A percentile compares a stretch with the other conserved stretches of the same genome.
phyloP scores from a whole-genome alignment of 2,888 invertebrate species.

The Pollenia labialis region DNA sequence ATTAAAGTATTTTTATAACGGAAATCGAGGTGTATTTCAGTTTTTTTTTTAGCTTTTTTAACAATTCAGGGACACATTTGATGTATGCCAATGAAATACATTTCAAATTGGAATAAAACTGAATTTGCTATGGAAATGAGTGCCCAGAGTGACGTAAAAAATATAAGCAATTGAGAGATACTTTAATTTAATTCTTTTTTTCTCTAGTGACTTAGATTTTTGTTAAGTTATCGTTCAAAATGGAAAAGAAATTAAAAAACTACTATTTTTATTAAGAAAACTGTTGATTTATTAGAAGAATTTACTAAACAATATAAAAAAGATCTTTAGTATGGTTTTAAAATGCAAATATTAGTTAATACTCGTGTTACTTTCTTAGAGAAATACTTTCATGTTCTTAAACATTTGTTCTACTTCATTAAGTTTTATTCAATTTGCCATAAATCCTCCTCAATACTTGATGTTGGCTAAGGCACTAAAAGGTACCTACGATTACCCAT shows the following conservation, averaged over 20 bases:
- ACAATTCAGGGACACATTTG: constrained; percentile 70
- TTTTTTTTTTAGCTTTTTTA: constrained; percentile 16
- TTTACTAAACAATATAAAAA: constrained; percentile 36
- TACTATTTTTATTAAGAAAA: constrained; percentile 14
- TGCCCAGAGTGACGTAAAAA: constrained; percentile 14
- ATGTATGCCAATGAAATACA: constrained; percentile 70
- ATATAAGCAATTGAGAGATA: background rate
- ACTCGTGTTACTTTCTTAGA: background rate
- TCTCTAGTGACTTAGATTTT: constrained; percentile 42
- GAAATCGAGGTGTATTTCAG: constrained; percentile 45
- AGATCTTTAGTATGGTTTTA: background rate
- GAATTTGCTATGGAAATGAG: constrained; percentile 36
- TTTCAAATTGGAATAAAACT: constrained; percentile 2
- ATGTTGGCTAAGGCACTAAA: constrained; percentile 32
- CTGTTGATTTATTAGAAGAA: constrained; percentile 31
- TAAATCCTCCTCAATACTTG: constrained; percentile 26
- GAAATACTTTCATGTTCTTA: constrained; percentile 43
- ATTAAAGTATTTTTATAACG: constrained; percentile 61
- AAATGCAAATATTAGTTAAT: background rate
- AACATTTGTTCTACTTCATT: constrained; percentile 53
- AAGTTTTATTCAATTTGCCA: constrained; percentile 47
- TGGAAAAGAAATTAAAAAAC: background rate
- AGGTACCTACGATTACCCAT: background rate
- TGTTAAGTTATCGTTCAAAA: background rate
- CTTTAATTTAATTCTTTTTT: constrained; percentile 3